Base-by-base conservation (phyloP, 2,797 vertebrate species). In the Gorsachius magnificus region DNA sequence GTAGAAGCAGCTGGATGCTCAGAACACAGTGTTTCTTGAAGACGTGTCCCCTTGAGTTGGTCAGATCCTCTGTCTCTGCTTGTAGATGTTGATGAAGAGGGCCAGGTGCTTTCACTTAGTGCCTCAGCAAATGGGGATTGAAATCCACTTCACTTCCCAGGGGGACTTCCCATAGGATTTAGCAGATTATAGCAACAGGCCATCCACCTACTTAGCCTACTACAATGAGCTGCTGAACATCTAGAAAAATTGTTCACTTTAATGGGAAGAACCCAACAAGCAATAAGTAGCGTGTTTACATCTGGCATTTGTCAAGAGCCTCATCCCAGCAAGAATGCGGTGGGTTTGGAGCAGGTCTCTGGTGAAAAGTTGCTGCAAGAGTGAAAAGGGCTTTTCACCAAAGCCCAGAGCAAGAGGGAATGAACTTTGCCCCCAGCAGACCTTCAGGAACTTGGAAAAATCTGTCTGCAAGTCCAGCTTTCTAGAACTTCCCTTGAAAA, bases 391-490 rank as follows among this genome's bases (percentile, higher is more conserved):
- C 43, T 70, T 63, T 81, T 66, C 51, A 90, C 17, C 88, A 46
- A 83, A 87, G 70, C 46, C 28, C 31, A 70, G 53, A 81, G 35
- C 36, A 87, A 63, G 51, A 45, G 24, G 51, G 66, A 88, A 75
- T 66, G 33, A 74, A 13, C 26, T 76, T 86, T 78, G 18, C 4
- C 8, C 45, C 11, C 12, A 56, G 8, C 74, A 93, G 68, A 80
- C 35, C 25, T 85, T 17, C 86, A 84, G 95, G 93, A 97, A 69
- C 77, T 96, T 97, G 96, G 95, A 94, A 97, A 93, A 95, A 93
- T 70, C 94, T 86, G 41, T 92, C 88, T 91, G 78, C 89, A 95
- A 93, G 95, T 96, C 94, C 78, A 87, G 82, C 89, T 91, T 80
- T 89, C 76, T 90, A 90, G 61, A 86, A 43, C 69, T 94, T 91